Percentiles rank a stretch among this genome's conserved stretches.
phyloP scores from a whole-genome alignment of 1,140 invertebrate species.

The Cryptotermes secundus region DNA sequence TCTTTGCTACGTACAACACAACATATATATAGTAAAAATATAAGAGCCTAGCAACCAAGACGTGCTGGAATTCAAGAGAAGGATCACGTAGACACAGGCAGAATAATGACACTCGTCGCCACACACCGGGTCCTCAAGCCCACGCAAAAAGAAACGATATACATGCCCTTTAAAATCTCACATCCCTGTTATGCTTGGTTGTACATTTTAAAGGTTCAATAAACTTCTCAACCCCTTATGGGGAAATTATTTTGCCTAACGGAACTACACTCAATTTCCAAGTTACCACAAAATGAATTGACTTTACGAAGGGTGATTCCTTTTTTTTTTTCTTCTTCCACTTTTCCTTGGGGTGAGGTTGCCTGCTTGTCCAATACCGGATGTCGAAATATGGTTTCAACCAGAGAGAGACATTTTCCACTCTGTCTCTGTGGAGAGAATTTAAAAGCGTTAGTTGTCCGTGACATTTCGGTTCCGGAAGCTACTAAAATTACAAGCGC shows the following conservation, averaged over 20 bases:
- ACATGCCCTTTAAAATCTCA: not conserved
- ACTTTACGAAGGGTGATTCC: conserved; percentile 11
- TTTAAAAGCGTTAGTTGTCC: not conserved
- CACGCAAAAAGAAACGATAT: no score
- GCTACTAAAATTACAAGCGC: not conserved
- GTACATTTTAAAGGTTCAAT: not conserved
- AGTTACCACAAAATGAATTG: not conserved
- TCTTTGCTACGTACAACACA: no score
- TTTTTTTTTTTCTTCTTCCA: not conserved
- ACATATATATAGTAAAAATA: no score
- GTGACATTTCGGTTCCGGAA: not conserved
- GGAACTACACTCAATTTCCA: conserved; percentile 16
- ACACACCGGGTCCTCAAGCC: no score
- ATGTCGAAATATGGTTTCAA: conserved; percentile 11
- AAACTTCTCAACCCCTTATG: not conserved
- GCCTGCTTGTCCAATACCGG: not conserved
- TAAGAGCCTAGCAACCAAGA: no score
- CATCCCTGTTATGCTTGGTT: not conserved
- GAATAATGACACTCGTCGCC: no score
- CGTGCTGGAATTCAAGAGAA: no score
- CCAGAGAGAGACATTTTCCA: not conserved
- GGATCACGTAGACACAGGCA: no score
- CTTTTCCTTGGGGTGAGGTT: not conserved
- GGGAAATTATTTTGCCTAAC: not conserved
- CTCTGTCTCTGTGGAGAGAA: not conserved